Evolutionary conservation across 2,888 invertebrate species (phyloP).

Genomic region (Andrena praecox): DNA sequence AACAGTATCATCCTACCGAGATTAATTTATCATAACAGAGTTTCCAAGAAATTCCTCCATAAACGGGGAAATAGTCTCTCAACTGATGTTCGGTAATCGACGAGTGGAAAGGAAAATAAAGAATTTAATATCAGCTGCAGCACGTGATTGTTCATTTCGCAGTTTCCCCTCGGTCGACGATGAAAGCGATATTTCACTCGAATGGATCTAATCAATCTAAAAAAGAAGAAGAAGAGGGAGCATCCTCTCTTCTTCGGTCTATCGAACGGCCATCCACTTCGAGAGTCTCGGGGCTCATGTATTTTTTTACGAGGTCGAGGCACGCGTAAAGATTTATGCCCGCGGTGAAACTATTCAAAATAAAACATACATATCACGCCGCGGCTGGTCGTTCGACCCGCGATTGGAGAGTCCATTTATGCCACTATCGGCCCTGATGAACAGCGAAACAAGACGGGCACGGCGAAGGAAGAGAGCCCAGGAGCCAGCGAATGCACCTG

Average conservation of each 20-base stretch:
- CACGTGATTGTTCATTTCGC: not conserved
- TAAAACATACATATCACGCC: slow-evolving; percentile 8
- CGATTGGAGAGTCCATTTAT: slow-evolving; percentile 6
- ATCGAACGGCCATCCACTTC: not conserved
- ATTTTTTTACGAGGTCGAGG: slow-evolving; percentile 32
- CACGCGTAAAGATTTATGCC: slow-evolving; percentile 32
- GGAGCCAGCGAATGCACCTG: slow-evolving; percentile 1
- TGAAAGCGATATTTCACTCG: not conserved
- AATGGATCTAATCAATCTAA: slow-evolving; percentile 9
- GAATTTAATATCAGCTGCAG: not conserved
- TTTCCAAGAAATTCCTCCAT: no score
- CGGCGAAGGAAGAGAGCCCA: not conserved
- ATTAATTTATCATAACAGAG: no score
- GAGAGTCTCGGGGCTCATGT: slow-evolving; percentile 22
- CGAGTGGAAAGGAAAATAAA: not conserved
- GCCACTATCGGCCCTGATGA: slow-evolving; percentile 13
- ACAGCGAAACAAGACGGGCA: not conserved
- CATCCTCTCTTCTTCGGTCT: not conserved
- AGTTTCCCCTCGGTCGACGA: no score
- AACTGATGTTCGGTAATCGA: no score
- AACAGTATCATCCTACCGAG: no score
- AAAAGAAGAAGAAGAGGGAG: not conserved
- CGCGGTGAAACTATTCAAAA: slow-evolving; percentile 32
- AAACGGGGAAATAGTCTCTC: no score
- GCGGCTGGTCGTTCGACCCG: not conserved